Evolutionary conservation across 2,113 vertebrate genomes (phyloP).

Genomic region (Gnathonemus echidnorhynchus): DNA sequence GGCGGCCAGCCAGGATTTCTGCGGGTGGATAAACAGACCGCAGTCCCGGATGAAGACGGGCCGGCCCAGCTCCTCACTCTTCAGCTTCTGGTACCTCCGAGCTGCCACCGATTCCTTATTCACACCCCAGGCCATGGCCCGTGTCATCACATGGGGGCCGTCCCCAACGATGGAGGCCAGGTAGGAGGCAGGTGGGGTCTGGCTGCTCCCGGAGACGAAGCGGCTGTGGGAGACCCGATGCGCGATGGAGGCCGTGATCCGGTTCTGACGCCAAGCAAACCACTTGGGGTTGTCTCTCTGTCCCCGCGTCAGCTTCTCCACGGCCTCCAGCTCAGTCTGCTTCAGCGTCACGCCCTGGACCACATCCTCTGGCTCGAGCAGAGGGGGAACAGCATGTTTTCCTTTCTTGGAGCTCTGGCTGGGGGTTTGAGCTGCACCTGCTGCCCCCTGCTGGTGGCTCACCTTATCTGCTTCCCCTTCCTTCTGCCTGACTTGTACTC

Average conservation of each 20-base stretch:
- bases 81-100: slow-evolving; percentile 53
- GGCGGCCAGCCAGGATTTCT: slow-evolving; percentile 65
- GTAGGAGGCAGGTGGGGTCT: slow-evolving; percentile 60
- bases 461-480: not conserved
- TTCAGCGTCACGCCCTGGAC: slow-evolving; percentile 25
- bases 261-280: slow-evolving; percentile 65
- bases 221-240: slow-evolving; percentile 57
- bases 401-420: not conserved
- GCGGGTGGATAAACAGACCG: slow-evolving; percentile 63
- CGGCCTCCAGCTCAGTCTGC: slow-evolving; percentile 27
- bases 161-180: slow-evolving; percentile 50
- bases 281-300: slow-evolving; percentile 63
- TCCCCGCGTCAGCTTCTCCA: slow-evolving; percentile 67
- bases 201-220: slow-evolving; percentile 52
- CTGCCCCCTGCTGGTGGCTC: not conserved
- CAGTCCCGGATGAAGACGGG: slow-evolving; percentile 55
- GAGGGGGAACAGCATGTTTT: not conserved
- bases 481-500: not conserved
- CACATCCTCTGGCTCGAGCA: slow-evolving; percentile 21
- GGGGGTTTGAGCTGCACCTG: not conserved
- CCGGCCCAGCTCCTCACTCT: slow-evolving; percentile 33
- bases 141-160: slow-evolving; percentile 39
- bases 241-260: slow-evolving; percentile 69
- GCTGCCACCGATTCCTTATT: slow-evolving; percentile 51
- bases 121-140: slow-evolving; percentile 72